A percentile compares a stretch with the other conserved stretches of the same genome.
These are phyloP conservation scores for Magallana ariakensis DNA, from an alignment of 1,140 invertebrate species.

Conservation along the genomic window DNA sequence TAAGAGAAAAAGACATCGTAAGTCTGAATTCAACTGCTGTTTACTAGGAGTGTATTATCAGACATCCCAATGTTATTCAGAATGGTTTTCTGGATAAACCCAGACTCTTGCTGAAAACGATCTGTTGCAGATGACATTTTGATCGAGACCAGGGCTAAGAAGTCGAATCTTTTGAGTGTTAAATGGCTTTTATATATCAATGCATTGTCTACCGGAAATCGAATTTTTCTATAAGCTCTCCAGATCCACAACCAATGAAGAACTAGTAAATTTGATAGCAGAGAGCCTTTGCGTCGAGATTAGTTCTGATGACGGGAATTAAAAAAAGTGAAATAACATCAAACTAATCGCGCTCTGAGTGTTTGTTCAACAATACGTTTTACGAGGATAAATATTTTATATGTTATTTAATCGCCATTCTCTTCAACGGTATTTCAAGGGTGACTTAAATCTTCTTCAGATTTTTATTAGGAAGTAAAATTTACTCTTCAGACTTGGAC, in stretches of 20 bases:
- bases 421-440: conserved; percentile 5
- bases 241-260: not conserved
- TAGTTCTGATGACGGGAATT: not conserved
- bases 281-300: not conserved
- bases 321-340: not conserved
- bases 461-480: not conserved
- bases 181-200: conserved; percentile 25
- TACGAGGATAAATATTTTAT: conserved; percentile 18
- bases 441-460: conserved; percentile 5
- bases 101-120: not conserved
- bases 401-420: not conserved
- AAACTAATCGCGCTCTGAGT: not conserved
- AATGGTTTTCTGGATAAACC: not conserved
- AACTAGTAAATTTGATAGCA: not conserved
- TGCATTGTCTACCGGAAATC: conserved; percentile 18
- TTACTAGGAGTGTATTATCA: not conserved
- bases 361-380: conserved; percentile 18
- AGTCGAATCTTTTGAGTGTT: conserved; percentile 24
- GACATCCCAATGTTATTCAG: not conserved
- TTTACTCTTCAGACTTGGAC: not conserved
- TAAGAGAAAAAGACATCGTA: not conserved
- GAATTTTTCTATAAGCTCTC: not conserved
- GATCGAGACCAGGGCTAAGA: conserved; percentile 25
- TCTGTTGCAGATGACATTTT: conserved; percentile 32
- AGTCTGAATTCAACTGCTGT: not conserved